Percentiles rank a stretch among this genome's conserved stretches.
phyloP scores from a whole-genome alignment of 2,113 vertebrate genomes.

The Xiphorhynchus elegans region DNA sequence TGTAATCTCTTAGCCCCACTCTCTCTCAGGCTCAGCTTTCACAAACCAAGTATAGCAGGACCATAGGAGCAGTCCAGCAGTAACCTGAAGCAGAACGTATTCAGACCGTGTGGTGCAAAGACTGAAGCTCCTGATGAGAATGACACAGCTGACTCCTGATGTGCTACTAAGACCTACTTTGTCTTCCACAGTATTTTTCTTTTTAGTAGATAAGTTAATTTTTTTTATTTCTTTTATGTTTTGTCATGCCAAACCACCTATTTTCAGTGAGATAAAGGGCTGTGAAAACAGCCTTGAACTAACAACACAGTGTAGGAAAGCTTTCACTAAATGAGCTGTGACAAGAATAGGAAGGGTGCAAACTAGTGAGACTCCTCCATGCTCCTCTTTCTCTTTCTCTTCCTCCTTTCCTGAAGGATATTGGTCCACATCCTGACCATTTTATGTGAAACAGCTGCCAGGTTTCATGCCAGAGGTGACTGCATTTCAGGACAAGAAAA shows the following conservation, averaged over 20 bases:
- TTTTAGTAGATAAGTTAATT: not conserved
- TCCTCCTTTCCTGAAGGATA: not conserved
- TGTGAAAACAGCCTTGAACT: not conserved
- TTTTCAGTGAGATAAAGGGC: constrained; percentile 25
- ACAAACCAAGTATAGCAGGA: not conserved
- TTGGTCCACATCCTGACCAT: not conserved
- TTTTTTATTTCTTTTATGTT: not conserved
- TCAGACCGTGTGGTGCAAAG: not conserved
- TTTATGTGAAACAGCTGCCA: constrained; percentile 39
- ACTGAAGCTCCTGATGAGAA: not conserved
- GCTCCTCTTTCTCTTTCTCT: not conserved
- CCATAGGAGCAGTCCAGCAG: not conserved
- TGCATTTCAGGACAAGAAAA: constrained; percentile 35
- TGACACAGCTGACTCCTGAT: not conserved
- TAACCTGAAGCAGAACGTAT: not conserved
- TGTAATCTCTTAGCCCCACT: not conserved
- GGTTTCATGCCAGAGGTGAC: constrained; percentile 37
- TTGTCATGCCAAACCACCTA: not conserved
- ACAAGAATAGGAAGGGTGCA: not conserved
- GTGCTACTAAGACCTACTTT: not conserved
- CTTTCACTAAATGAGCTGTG: not conserved
- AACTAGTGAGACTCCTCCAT: not conserved
- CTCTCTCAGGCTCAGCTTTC: not conserved
- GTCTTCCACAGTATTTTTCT: not conserved
- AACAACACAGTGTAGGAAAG: not conserved